Evolutionary conservation across 2,888 invertebrate genomes (phyloP).

Genomic region (Hoplodrina ambigua): DNA sequence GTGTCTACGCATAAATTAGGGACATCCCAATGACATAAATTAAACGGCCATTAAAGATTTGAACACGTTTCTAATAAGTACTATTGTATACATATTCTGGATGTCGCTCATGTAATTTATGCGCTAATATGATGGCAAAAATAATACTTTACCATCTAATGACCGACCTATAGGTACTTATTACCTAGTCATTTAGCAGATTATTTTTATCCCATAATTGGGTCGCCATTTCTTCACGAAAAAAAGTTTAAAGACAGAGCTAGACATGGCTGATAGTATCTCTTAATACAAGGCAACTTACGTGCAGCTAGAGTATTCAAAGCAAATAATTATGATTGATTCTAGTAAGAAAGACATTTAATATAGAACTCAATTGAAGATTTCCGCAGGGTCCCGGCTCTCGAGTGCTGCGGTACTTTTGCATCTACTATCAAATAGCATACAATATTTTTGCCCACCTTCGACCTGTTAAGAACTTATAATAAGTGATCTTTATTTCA

Average conservation of each 20-base stretch:
- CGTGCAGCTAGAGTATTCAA: background rate
- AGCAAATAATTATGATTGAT: background rate
- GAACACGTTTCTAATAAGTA: conserved; percentile 11
- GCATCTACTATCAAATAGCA: too few species aligned
- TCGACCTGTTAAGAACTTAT: background rate
- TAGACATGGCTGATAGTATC: background rate
- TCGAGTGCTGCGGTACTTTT: too few species aligned
- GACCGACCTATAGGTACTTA: too few species aligned
- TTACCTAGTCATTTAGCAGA: background rate
- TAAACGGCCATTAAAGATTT: conserved; percentile 2
- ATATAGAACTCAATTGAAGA: background rate
- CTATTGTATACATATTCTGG: conserved; percentile 5
- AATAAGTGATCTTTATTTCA: background rate
- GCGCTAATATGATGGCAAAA: background rate
- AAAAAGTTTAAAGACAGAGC: background rate
- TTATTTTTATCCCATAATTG: background rate
- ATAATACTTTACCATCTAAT: background rate
- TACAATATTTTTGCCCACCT: background rate
- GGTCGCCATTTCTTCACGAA: conserved; percentile 4
- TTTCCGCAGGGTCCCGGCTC: background rate
- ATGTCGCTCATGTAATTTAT: conserved; percentile 6
- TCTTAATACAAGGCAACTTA: background rate
- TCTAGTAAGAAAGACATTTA: too few species aligned
- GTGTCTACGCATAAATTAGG: conserved; percentile 31
- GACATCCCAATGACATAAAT: conserved; percentile 2